Base-by-base conservation (phyloP, 2,888 invertebrate genomes). In the Heliconius aoede region DNA sequence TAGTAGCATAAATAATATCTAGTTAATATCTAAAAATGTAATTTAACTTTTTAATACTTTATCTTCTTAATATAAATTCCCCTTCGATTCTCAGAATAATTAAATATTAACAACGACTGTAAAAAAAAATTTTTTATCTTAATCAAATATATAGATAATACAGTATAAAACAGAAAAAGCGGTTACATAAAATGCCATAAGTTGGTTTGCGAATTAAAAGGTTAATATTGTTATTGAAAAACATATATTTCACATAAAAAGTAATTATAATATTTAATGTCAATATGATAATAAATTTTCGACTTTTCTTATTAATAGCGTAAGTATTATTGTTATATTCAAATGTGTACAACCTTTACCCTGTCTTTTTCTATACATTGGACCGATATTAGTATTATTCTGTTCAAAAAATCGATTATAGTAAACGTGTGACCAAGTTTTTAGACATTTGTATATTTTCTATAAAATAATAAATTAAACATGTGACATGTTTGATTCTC, bases 331-430 rank as follows among this genome's bases (percentile, higher is more conserved):
- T 46, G 13, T 62, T 62, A 62, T 72, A 62, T 26, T 72, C 18
- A 58, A 74, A 67, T 67, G 40, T 74, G 67, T 65, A 65, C 73
- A 9, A 68, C 51, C 28, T 68, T 68, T 28, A 68, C 51, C 46
- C 46, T 68, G 28, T 51, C 28, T 68, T 11, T 64, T 64, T 30
- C 51, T 51, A 68, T n/a, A 51, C 13, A 68, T 68, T 51, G 68
- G 51, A 21, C 28, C 26, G 26, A 67, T 26, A 46, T 67, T 18
- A 11, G 18, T 68, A 51, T 11, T 58, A 24, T 58, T 11, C n/a
- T 58, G 3, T 60, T 60, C 26, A 11, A 51, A 51, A 30, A 46
- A 51, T 51, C 68, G 24, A 64, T 32, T 24, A n/a, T 5, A 61
- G 26, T 61, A 28, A 62, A 21, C 21, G n/a, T 32, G n/a, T 36